These are phyloP conservation scores for Epinephelus coioides DNA, from an alignment of 2,797 vertebrate genomes.

Conservation along the genomic window DNA sequence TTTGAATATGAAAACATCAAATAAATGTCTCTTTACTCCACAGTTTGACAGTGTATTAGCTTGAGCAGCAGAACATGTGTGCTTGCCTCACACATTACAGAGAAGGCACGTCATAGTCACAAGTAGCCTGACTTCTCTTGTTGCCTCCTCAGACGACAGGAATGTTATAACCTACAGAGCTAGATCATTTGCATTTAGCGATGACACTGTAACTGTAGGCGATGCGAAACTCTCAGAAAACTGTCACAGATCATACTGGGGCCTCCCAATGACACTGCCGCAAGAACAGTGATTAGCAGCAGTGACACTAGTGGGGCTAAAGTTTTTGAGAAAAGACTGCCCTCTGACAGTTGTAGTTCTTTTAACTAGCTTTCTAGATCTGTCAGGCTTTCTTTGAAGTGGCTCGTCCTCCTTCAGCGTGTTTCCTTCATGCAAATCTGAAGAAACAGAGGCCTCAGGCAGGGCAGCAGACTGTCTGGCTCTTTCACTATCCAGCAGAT, in stretches of 20 bases:
- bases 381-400: conserved; percentile 29
- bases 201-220: conserved; percentile 3
- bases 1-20: neutral
- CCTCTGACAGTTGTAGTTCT: neutral
- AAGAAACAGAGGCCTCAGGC: conserved; percentile 24
- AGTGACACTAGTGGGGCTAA: neutral
- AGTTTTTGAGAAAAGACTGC: neutral
- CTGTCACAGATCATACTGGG: conserved; percentile 14
- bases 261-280: neutral
- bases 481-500: conserved; percentile 28
- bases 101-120: conserved; percentile 5
- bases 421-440: conserved; percentile 37
- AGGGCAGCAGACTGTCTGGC: conserved; percentile 67
- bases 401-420: neutral
- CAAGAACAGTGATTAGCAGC: conserved; percentile 37
- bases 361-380: neutral
- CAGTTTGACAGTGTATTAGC: conserved; percentile 15
- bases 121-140: neutral
- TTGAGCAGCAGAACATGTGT: conserved; percentile 2
- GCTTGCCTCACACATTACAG: neutral
- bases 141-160: neutral
- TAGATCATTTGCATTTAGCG: neutral
- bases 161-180: neutral
- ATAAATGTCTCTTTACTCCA: neutral
- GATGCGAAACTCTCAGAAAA: neutral